These are phyloP conservation scores for Agrilus biguttatus DNA, from an alignment of 2,888 invertebrate genomes.

Conservation along the genomic window DNA sequence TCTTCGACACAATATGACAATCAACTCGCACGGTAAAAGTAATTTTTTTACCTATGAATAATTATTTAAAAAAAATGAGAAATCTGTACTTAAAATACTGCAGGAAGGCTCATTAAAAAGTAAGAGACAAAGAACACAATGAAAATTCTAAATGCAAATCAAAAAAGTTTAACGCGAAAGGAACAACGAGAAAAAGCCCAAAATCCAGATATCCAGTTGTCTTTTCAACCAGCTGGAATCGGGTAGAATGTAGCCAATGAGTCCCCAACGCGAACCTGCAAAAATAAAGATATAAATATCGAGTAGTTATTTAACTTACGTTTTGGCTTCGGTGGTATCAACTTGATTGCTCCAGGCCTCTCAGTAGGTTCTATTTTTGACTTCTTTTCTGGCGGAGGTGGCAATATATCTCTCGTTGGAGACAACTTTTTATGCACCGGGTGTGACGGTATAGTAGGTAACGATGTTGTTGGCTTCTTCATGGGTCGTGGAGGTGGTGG, in stretches of 20 bases:
- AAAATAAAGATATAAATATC: slow-evolving; percentile 4
- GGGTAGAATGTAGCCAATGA: neutral
- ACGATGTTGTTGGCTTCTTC: slow-evolving; percentile 36
- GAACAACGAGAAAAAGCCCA: too few species aligned
- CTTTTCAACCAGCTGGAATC: too few species aligned
- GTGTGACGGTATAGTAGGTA: slow-evolving; percentile 18
- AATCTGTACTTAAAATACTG: too few species aligned
- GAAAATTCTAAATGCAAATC: too few species aligned
- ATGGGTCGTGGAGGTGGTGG: slow-evolving; percentile 67
- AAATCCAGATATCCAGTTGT: too few species aligned
- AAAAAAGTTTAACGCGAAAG: too few species aligned
- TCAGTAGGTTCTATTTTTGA: slow-evolving; percentile 47
- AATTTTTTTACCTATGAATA: too few species aligned
- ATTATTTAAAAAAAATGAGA: too few species aligned
- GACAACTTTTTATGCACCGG: slow-evolving; percentile 26
- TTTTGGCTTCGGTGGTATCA: slow-evolving; percentile 78
- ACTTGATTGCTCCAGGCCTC: slow-evolving; percentile 69
- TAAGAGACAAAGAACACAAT: too few species aligned
- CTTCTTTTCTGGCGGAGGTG: slow-evolving; percentile 63
- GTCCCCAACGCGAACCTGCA: slow-evolving; percentile 3
- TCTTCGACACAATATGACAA: too few species aligned
- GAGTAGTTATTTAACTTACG: slow-evolving; percentile 52
- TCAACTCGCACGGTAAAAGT: too few species aligned
- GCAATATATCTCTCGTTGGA: slow-evolving; percentile 21
- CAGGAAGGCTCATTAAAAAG: too few species aligned